Conservation (phyloP, 2,113 vertebrate species). For the Brienomyrus brachyistius region DNA sequence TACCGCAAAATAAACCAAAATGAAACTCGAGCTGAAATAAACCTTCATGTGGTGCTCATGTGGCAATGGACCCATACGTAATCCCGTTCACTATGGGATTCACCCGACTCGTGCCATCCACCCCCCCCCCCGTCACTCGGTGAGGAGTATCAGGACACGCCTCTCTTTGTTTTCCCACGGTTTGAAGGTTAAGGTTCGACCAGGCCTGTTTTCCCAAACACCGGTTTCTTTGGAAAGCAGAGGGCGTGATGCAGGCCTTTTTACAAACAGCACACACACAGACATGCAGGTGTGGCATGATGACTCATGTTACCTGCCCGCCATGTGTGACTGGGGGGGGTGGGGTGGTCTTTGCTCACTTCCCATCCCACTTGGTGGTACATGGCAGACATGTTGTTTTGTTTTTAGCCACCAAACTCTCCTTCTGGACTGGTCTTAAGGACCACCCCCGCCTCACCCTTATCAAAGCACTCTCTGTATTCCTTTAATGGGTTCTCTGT, state of each 20-base stretch:
- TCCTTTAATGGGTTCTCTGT: neutral
- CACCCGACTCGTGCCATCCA: neutral
- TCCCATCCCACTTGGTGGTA: neutral
- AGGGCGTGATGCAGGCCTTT: neutral
- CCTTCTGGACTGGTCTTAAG: neutral
- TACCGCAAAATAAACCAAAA: neutral
- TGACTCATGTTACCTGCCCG: neutral
- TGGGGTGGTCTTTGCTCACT: neutral
- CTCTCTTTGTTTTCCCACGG: neutral
- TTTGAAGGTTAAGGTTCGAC: neutral
- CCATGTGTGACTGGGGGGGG: neutral
- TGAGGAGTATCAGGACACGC: neutral
- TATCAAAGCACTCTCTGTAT: neutral
- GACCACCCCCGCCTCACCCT: neutral
- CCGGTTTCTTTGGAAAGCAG: neutral
- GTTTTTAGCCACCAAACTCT: neutral
- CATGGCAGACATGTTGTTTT: neutral
- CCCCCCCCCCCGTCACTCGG: neutral
- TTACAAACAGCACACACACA: neutral
- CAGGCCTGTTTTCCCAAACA: neutral
- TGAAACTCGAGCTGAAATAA: neutral
- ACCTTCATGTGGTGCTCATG: neutral
- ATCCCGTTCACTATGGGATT: neutral
- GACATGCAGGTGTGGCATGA: neutral
- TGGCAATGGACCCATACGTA: neutral